A percentile compares a stretch with the other conserved stretches of the same genome.
These are phyloP conservation scores for Cairina moschata DNA, from an alignment of 2,113 vertebrate species.

Conservation along the genomic window DNA sequence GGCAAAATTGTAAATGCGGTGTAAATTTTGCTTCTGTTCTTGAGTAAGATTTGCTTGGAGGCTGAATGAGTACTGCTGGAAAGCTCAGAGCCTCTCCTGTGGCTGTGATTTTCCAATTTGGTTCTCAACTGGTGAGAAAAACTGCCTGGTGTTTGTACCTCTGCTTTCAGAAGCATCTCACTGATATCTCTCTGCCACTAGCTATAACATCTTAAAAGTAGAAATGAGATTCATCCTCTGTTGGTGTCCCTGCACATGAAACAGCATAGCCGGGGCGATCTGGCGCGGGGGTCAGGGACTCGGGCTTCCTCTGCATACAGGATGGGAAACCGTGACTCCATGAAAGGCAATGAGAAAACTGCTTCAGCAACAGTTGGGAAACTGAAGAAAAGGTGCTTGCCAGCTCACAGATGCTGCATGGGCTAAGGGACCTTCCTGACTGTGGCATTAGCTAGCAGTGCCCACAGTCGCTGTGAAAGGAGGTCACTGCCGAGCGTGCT, in stretches of 20 bases:
- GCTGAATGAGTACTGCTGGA: not conserved
- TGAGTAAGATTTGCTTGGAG: not conserved
- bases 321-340: not conserved
- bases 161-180: not conserved
- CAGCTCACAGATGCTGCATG: fast-evolving
- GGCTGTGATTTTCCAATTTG: not conserved
- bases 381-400: not conserved
- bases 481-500: not conserved
- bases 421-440: not conserved
- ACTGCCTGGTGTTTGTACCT: not conserved
- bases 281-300: not conserved
- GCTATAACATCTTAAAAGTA: not conserved
- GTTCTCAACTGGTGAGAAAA: not conserved
- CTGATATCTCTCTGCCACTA: not conserved
- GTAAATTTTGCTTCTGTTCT: not conserved
- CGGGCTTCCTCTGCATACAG: not conserved
- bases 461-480: not conserved
- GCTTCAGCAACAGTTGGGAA: not conserved
- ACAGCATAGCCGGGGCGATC: not conserved
- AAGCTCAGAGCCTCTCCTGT: not conserved
- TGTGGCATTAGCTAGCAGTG: not conserved
- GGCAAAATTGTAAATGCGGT: not conserved
- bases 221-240: not conserved
- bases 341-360: not conserved
- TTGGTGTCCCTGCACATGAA: not conserved